Percentiles rank a stretch among this genome's conserved stretches.
phyloP scores from a whole-genome alignment of 2,888 invertebrate species.

The Lepidocyrtoides sp. region DNA sequence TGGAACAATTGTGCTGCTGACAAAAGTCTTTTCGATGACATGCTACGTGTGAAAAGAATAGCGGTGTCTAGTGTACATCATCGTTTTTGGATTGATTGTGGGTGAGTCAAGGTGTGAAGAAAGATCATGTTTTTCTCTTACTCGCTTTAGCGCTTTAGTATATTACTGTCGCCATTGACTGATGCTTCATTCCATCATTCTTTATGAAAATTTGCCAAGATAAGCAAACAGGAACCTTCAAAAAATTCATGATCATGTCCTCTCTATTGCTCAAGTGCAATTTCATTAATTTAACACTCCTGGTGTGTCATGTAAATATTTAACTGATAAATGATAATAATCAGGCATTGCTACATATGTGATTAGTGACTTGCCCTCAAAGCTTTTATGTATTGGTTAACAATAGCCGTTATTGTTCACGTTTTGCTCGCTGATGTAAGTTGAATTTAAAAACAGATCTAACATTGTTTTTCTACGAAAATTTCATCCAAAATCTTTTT shows the following conservation, averaged over 20 bases:
- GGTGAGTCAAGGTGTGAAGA: conserved; percentile 54
- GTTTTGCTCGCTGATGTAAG: no score
- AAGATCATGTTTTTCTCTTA: not conserved
- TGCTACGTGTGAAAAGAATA: conserved; percentile 47
- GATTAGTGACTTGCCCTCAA: no score
- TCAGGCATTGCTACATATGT: no score
- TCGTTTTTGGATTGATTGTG: conserved; percentile 1
- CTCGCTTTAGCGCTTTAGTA: not conserved
- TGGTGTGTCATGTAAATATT: conserved; percentile 6
- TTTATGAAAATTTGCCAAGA: conserved; percentile 73
- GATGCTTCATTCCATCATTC: conserved; percentile 40
- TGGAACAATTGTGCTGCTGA: conserved; percentile 72
- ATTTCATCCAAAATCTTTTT: no score
- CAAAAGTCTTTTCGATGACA: conserved; percentile 73
- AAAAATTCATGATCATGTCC: conserved; percentile 11
- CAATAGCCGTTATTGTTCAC: no score
- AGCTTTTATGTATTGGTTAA: no score
- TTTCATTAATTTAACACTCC: conserved; percentile 14
- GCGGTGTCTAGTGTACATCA: conserved; percentile 41
- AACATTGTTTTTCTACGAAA: no score
- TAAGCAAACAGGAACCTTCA: conserved; percentile 75
- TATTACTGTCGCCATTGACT: conserved; percentile 62
- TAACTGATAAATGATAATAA: no score
- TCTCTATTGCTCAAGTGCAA: not conserved
- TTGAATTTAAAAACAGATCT: no score